Evolutionary conservation across 2,888 invertebrate genomes (phyloP), one percentile per base, ranked within the genome.

Genomic region (Hipparchia semele): DNA sequence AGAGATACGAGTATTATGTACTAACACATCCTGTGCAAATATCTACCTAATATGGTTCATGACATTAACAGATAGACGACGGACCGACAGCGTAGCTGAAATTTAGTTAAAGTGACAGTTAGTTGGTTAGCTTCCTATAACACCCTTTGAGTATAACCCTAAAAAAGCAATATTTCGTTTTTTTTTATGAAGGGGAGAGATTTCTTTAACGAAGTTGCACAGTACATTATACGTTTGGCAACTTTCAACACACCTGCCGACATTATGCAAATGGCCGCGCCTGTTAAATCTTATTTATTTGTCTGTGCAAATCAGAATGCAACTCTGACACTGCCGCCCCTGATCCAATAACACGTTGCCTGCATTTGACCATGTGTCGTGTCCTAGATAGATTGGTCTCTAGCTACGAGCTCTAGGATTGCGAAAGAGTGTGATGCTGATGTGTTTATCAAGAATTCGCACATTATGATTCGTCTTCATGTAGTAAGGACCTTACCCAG

Each of bases 231-330:
- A 8, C 33, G 23, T 33, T 39, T 51, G 33, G 49, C 39, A 68
- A 53, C 62, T 72, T 76, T 66, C 72, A 66, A 69, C 68, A 74
- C 74, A 68, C n/a, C 69, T 65, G 66, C 49, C 51, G 62, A 68
- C 53, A 68, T 76, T 75, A 73, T 72, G 73, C 62, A 75, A 75
- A 75, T 73, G 66, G 6, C 51, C 3, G 71, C 58, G 59, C 61
- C 56, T 71, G 67, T 75, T 73, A 72, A 77, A 79, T 77, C 79
- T 81, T 81, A 83, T 85, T 85, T 84, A 84, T 83, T 81, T 76
- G 79, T 80, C 78, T 79, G 80, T 81, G 81, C 79, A 79, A 79
- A 79, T 81, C 75, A 77, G 81, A 83, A 85, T 87, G 86, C 84
- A 86, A 77, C 80, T 78, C 77, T 82, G 68, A 59, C 68, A 67